These are phyloP conservation scores for Hypothenemus hampei DNA, from an alignment of 1,140 invertebrate genomes.

Conservation along the genomic window DNA sequence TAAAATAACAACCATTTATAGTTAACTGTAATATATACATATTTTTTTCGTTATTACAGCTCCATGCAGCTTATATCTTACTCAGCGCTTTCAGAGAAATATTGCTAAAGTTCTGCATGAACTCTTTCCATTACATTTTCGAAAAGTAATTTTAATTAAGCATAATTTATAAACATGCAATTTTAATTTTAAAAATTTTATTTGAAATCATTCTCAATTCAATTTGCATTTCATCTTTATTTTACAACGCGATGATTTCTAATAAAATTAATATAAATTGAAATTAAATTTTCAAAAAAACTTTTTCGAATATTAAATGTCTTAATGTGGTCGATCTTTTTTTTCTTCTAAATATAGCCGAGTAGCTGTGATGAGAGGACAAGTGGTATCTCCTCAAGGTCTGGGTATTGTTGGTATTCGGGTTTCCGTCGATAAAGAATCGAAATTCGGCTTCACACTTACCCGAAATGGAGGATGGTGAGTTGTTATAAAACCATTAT, in stretches of 20 bases:
- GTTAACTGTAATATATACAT: too few species aligned
- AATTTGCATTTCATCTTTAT: too few species aligned
- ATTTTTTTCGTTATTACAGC: constrained; percentile 32
- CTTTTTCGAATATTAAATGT: too few species aligned
- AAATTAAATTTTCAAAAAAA: too few species aligned
- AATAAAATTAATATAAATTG: too few species aligned
- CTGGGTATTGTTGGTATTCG: constrained; percentile 93
- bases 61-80: constrained; percentile 32
- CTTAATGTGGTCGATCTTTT: too few species aligned
- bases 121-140: constrained; percentile 18
- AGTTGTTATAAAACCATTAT: too few species aligned
- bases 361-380: constrained; percentile 96
- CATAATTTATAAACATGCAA: background rate
- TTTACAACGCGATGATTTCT: too few species aligned
- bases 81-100: constrained; percentile 29
- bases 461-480: constrained; percentile 92
- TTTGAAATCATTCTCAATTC: too few species aligned
- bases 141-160: constrained; percentile 1
- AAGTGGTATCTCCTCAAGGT: constrained; percentile 88
- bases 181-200: too few species aligned
- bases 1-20: background rate
- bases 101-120: constrained; percentile 33
- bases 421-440: constrained; percentile 90
- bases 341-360: constrained; percentile 60
- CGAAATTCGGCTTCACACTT: constrained; percentile 92